Percentiles rank a stretch among this genome's conserved stretches.
Evolutionary conservation across 2,113 vertebrate species (phyloP).

Genomic region (Tretioscincus oriximinensis): DNA sequence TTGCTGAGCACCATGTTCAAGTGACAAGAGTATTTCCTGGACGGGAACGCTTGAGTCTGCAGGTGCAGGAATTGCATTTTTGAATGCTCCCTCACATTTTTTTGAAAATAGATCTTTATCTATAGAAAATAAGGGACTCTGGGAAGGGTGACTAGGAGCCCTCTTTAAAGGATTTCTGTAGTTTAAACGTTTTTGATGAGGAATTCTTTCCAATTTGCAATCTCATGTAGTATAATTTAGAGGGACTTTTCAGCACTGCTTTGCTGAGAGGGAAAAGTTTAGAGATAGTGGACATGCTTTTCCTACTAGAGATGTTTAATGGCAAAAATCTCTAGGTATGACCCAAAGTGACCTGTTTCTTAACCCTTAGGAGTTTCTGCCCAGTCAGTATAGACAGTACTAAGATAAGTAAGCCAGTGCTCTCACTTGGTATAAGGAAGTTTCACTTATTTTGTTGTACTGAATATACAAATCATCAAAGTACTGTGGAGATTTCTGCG

Average conservation of each 20-base stretch:
- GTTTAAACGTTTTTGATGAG: background rate
- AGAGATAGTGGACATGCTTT: background rate
- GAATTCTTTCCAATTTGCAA: background rate
- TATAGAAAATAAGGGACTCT: background rate
- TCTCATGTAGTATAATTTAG: background rate
- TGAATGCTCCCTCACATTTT: background rate
- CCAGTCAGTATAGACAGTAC: background rate
- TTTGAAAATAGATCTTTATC: background rate
- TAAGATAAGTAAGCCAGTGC: background rate
- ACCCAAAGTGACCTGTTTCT: background rate
- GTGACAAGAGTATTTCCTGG: background rate
- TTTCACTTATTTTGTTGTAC: background rate
- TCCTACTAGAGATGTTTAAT: background rate
- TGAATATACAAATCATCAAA: background rate
- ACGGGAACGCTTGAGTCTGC: background rate
- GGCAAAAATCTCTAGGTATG: background rate
- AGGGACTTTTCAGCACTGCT: background rate
- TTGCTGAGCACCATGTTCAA: background rate
- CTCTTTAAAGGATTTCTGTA: background rate
- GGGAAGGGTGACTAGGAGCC: background rate
- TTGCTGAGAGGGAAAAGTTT: background rate
- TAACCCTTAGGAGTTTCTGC: background rate
- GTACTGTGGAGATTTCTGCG: background rate
- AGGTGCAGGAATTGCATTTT: conserved; percentile 2
- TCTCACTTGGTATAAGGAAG: background rate